Conservation (phyloP, 2,113 vertebrate species). For the Formicarius rufipectus region DNA sequence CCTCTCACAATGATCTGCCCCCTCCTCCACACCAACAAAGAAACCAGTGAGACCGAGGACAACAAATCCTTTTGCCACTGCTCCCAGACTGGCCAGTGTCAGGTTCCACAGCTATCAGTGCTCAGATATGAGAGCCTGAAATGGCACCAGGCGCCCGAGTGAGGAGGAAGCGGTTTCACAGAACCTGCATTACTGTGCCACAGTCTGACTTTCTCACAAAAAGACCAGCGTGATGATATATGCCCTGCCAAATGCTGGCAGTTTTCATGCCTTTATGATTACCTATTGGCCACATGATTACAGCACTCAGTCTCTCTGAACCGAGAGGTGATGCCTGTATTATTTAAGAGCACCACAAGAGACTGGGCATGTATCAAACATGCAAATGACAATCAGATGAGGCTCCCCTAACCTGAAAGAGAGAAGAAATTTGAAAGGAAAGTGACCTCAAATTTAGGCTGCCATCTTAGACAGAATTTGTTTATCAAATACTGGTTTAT, state of each 20-base stretch:
- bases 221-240: background rate
- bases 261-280: background rate
- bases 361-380: background rate
- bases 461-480: background rate
- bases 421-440: background rate
- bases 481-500: background rate
- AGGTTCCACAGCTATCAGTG: rapidly evolving
- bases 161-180: background rate
- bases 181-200: background rate
- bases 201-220: background rate
- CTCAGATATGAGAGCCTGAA: background rate
- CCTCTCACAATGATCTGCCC: background rate
- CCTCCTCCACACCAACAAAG: background rate
- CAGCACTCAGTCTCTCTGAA: background rate
- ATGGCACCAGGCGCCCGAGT: background rate
- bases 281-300: background rate
- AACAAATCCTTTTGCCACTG: background rate
- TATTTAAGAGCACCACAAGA: background rate
- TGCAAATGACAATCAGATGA: background rate
- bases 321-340: background rate
- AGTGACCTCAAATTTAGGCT: background rate
- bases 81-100: background rate
- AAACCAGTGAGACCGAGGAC: background rate
- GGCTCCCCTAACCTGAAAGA: background rate
- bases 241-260: background rate